These are phyloP conservation scores for Panthera tigris DNA, from an alignment of 2,113 vertebrate genomes.

Conservation along the genomic window DNA sequence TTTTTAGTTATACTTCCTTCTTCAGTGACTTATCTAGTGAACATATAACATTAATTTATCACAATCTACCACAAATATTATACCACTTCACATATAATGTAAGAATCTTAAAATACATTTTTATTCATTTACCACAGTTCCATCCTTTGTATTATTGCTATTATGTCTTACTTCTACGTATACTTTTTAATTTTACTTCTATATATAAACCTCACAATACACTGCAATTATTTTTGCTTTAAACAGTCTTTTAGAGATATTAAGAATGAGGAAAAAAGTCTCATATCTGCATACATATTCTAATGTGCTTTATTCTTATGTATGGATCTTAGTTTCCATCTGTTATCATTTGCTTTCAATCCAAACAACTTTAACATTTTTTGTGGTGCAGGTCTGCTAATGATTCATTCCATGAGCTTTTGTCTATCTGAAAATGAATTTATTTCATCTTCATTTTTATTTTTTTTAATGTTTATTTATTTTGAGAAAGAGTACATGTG, in stretches of 20 bases:
- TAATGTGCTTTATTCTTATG: neutral
- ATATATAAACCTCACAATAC: neutral
- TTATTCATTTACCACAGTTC: neutral
- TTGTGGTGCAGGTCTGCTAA: neutral
- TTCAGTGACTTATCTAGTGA: neutral
- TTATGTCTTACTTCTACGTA: neutral
- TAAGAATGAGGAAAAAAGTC: neutral
- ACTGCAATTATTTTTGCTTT: neutral
- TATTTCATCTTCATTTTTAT: neutral
- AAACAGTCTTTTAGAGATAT: neutral
- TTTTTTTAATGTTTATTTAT: too few relatives aligned
- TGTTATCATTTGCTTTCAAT: neutral
- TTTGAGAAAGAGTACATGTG: too few relatives aligned
- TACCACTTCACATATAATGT: neutral
- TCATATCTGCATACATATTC: neutral
- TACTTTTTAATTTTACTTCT: neutral
- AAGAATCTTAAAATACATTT: neutral
- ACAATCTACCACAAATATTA: neutral
- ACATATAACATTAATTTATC: neutral
- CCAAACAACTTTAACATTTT: constrained; percentile 1
- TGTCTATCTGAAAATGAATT: neutral
- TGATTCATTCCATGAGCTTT: neutral
- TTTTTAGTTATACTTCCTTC: neutral
- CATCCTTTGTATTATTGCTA: neutral
- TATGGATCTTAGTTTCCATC: neutral